Evolutionary conservation across 2,888 invertebrate genomes (phyloP), one percentile per base, ranked within the genome.

Genomic region (Thecocarcelia acutangulata): DNA sequence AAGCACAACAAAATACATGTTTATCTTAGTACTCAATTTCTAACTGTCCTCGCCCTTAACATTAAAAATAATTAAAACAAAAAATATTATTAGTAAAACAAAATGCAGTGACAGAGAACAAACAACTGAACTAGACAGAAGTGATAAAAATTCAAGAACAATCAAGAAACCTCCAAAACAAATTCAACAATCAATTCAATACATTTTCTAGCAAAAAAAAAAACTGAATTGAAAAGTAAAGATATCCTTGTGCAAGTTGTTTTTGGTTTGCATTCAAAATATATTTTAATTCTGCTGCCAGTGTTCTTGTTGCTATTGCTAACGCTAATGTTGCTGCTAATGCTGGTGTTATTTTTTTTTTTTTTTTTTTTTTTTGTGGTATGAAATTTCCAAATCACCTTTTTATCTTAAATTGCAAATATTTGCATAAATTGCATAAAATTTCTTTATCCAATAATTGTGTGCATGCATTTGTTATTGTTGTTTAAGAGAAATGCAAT

Each of bases 331-430:
- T 3, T 21, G 15, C 37, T 66, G 66, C 8, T 44, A 17, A 12
- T 9, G 28, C n/a, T 33, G 24, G n/a, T n/a, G n/a, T n/a, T 28
- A 6, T 6, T 28, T 6, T 28, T 33, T 33, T 33, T 1, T 8
- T 33, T 33, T 33, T 33, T 8, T 9, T 5, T 33, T 33, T 33
- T 33, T 9, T 33, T 68, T 44, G 28, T n/a, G 15, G 8, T 56
- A 19, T 50, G 40, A 42, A 52, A 46, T 77, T 64, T 48, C 5
- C 0, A 73, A 70, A 70, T 75, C 78, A 82, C 78, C 74, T 82
- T 81, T 83, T 84, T 81, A 84, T 84, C 84, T 84, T 64, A 84
- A 84, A 84, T 84, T 81, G 75, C 77, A 84, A 84, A 83, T 83
- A 84, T 84, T 84, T 84, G 84, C 84, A 84, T 84, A 84, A 84